Evolutionary conservation across 2,888 invertebrate species (phyloP), one percentile per base, ranked within the genome.

Genomic region (Pachydiplax longipennis): DNA sequence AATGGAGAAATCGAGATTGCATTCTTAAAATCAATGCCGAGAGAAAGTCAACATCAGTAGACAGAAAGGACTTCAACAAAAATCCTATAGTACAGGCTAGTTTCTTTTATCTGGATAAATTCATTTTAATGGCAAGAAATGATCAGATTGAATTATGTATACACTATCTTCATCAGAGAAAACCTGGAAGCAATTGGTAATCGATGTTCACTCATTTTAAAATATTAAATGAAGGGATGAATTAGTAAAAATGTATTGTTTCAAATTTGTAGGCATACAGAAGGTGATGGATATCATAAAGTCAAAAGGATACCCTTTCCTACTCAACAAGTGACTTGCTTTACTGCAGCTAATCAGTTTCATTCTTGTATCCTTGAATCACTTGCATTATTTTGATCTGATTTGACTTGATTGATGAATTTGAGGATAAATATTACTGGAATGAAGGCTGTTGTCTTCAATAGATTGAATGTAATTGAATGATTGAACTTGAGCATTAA

Each of bases 301-400:
- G 90, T 91, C 8, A 91, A 87, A 25, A 91, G 87, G 13, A 91
- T 91, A 40, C 18, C 81, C 15, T 80, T 92, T 25, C 90, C 91
- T 13, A 91, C 92, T 35, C 92, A 92, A 44, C 87, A 92, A 22
- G 90, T 92, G 0, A 91, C 91, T 4, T 91, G 92, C 58, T 92
- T 92, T 53, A 90, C 87, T 87, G 92, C 92, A 18, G 91, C 91
- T 81, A 92, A 92, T 83, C 90, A 91, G 31, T 91, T 92, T 37
- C 91, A 92, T 90, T 91, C 92, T 5, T 91, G 92, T 92, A 91
- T 92, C 92, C 92, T 92, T 92, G 65, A 40, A 22, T n/a, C 0
- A 8, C 2, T 40, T 31, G 10, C 8, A 18, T 25, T 73, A 73
- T 73, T 6, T 13, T 61, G 25, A 44, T 44, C n/a, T n/a, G n/a